A percentile compares a stretch with the other conserved stretches of the same genome.
These are phyloP conservation scores for Phymorhynchus buccinoides DNA, from an alignment of 1,140 invertebrate genomes.

Conservation along the genomic window DNA sequence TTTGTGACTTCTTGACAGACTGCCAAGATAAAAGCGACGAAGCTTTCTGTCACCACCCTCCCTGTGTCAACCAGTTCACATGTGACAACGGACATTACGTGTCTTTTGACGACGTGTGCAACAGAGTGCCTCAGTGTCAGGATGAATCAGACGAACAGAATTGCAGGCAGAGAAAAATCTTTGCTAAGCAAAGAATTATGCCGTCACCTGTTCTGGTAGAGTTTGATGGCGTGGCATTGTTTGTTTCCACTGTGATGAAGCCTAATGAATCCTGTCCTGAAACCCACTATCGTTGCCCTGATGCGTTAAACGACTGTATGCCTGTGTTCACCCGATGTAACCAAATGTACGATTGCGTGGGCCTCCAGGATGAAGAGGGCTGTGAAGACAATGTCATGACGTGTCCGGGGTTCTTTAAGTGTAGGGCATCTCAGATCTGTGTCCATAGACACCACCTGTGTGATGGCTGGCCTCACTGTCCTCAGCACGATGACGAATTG, in stretches of 20 bases:
- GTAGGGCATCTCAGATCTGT: neutral
- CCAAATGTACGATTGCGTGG: neutral
- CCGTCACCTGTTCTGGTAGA: neutral
- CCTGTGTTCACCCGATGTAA: too few relatives aligned
- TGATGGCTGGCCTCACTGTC: neutral
- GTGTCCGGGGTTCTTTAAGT: neutral
- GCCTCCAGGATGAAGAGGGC: neutral
- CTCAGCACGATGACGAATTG: neutral
- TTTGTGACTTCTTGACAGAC: neutral
- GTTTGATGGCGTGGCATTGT: too few relatives aligned
- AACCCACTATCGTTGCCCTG: too few relatives aligned
- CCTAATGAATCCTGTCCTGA: too few relatives aligned
- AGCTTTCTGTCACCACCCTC: too few relatives aligned
- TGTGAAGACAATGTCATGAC: neutral
- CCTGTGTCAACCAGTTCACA: too few relatives aligned
- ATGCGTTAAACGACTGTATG: too few relatives aligned
- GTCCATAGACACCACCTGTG: neutral
- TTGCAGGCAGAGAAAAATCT: too few relatives aligned
- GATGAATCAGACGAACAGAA: neutral
- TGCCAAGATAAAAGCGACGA: too few relatives aligned
- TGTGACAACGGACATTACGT: neutral
- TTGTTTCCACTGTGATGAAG: too few relatives aligned
- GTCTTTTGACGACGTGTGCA: too few relatives aligned
- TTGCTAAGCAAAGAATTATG: neutral
- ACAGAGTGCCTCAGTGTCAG: too few relatives aligned